Evolutionary conservation across 2,888 invertebrate species (phyloP), one percentile per base, ranked within the genome.

Genomic region (Silvanus unidentatus): DNA sequence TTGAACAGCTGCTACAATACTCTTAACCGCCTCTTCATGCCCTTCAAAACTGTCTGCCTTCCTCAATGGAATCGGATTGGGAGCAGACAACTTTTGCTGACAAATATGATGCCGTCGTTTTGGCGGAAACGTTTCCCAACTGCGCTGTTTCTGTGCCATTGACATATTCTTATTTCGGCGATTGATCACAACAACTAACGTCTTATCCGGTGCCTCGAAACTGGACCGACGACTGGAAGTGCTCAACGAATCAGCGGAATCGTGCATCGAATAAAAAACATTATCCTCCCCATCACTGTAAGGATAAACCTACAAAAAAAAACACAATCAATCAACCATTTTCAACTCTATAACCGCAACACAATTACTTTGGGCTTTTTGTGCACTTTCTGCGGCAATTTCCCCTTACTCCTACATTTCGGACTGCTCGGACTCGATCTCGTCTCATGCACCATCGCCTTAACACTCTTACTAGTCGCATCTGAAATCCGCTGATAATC

Each of bases 1-100:
- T 57, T 82, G 81, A 1, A 82, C 82, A 36, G 81, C 82, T 2
- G 81, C 81, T 3, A 82, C 82, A 40, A 82, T 66, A 22, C 80
- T 80, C 47, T 81, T 74, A 1, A 82, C 82, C 1, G 82, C 81
- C 59, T 82, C 81, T 66, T 82, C 82, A 64, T 82, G 82, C 1
- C 61, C 61, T 62, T 82, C 82, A 59, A 82, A 82, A 59, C 81
- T 82, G 58, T 82, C 82, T 1, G 81, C 79, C 59, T 81, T 81
- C 48, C 78, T 74, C 40, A 80, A 60, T 16, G 73, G 74, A 16
- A 69, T 68, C 43, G 58, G 58, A 1, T 59, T 55, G 0, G 59
- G 59, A 6, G 54, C 58, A 0, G 57, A 47, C 28, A 50, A 42
- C 14, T 66, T 49, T 51, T 66, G 65, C 12, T 66, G 65, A 41